Base-by-base conservation (phyloP, 2,113 vertebrate genomes). In the Paralichthys olivaceus region DNA sequence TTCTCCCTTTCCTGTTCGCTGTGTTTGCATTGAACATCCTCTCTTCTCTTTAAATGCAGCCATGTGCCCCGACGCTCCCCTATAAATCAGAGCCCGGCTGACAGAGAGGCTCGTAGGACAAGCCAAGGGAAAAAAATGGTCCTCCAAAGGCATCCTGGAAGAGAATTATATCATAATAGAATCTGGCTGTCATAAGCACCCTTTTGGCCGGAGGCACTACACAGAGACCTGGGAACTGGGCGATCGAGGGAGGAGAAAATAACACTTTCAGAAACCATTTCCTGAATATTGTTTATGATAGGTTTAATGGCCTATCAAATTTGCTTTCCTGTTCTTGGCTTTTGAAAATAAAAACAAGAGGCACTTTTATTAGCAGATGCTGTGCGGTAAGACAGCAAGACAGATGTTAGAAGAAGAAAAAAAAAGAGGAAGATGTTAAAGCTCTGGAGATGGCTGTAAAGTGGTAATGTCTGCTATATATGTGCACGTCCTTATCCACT, bases 231-330 rank as follows among this genome's bases (percentile, higher is more conserved):
- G 60, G 80, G 80, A 64, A 85, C 59, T 40, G 72, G 81, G 81
- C 79, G 81, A 87, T 81, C 7, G 22, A 53, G 22, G 58, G 69
- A 8, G 22, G 54, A 77, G 68, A 49, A 81, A 89, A 88, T 74
- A 75, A 84, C 71, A 75, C 75, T 84, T 80, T 58, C 37, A 20
- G 66, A 84, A 81, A 57, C 65, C 53, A 76, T 87, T 90, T 83
- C 57, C 77, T 63, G 66, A 88, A 86, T 75, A 90, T 89, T 89
- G 82, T 87, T 92, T 87, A 90, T 81, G 83, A 83, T 81, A 57
- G 75, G 64, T 88, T 90, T 91, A 94, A 93, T 91, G 80, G 84
- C 62, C 84, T 88, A 85, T 91, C 76, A 86, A 77, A 86, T 90
- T 81, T 88, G 70, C 79, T 89, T 89, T 81, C 57, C 37, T 14